Evolutionary conservation across 1,140 invertebrate species (phyloP), one percentile per base, ranked within the genome.

Genomic region (Cyclargus thomasi): DNA sequence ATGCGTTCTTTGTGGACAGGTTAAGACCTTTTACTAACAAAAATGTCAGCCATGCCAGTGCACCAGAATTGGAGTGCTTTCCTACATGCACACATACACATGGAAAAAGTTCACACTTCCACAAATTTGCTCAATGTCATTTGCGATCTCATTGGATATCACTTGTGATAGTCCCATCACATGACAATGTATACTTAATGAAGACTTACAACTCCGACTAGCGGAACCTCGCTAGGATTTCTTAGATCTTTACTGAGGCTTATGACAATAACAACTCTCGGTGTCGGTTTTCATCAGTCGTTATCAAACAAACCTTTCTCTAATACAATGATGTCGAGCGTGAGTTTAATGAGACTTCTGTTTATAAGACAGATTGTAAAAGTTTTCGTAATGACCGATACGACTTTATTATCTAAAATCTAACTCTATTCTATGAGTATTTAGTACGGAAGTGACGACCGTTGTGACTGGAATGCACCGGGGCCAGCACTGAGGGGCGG

Each of bases 131-230:
- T 47, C 39, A 8, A 47, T 47, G 14, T 47, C 39, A 47, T 14
- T 8, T 16, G 53, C 8, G 55, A 59, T 0, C 1, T 21, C 7
- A 20, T 20, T 20, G 55, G 55, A 59, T 59, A 59, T 59, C 55
- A 59, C 55, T 59, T 18, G 55, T 59, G 55, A 59, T 8, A 18
- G 18, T 59, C 2, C 17, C 10, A 20, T 57, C 53, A 57, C 55
- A 3, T 18, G 55, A 59, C 18, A 59, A 59, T 59, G 55, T 59
- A 21, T 59, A 59, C 17, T 59, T 59, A 59, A 59, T 59, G 55
- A 59, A 59, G 55, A 55, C n/a, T 55, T 55, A 14, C 53, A 16
- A 59, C 55, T 11, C 55, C 55, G 17, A 20, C 18, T 59, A 20
- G 55, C 18, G 18, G 18, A 59, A 22, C 18, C 55, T 21, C 21